phyloP scores from a whole-genome alignment of 2,888 invertebrate species.

The Druceiella hillmani region DNA sequence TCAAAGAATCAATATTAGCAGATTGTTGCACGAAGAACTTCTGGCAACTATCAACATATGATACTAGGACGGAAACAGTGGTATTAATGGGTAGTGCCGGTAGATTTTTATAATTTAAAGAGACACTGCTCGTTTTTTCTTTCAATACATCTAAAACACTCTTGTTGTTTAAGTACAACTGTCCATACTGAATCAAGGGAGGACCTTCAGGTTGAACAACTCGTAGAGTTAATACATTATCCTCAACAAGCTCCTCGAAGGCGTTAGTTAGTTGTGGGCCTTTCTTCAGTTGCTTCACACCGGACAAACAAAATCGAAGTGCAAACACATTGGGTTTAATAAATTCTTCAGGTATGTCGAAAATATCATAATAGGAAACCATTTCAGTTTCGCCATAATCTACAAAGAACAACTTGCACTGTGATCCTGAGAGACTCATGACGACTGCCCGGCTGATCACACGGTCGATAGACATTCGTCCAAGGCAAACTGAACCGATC shows the following conservation, averaged over 20 bases:
- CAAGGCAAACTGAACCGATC: slow-evolving; percentile 73
- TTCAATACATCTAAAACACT: slow-evolving; percentile 56
- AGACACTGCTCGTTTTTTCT: slow-evolving; percentile 27
- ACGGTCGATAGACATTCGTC: slow-evolving; percentile 62
- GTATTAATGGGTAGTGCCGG: slow-evolving; percentile 36
- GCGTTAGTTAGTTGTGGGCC: slow-evolving; percentile 58
- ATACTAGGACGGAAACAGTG: slow-evolving; percentile 51
- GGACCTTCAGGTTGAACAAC: slow-evolving; percentile 66
- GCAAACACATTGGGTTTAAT: slow-evolving; percentile 70
- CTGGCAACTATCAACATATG: slow-evolving; percentile 63
- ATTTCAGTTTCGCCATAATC: slow-evolving; percentile 77
- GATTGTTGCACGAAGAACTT: slow-evolving; percentile 71
- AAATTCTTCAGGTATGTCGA: slow-evolving; percentile 68
- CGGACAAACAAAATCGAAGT: slow-evolving; percentile 66
- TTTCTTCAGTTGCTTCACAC: slow-evolving; percentile 58
- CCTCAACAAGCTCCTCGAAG: slow-evolving; percentile 64
- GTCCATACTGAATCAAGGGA: slow-evolving; percentile 69
- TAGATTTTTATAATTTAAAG: slow-evolving; percentile 35
- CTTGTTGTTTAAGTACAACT: slow-evolving; percentile 55
- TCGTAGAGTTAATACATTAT: slow-evolving; percentile 57
- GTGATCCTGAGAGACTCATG: slow-evolving; percentile 63
- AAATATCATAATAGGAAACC: slow-evolving; percentile 65
- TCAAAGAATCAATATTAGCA: slow-evolving; percentile 53
- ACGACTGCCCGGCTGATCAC: slow-evolving; percentile 72
- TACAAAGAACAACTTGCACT: slow-evolving; percentile 73